Base-by-base conservation (phyloP, 1,140 invertebrate species). In the Drosophila athabasca region DNA sequence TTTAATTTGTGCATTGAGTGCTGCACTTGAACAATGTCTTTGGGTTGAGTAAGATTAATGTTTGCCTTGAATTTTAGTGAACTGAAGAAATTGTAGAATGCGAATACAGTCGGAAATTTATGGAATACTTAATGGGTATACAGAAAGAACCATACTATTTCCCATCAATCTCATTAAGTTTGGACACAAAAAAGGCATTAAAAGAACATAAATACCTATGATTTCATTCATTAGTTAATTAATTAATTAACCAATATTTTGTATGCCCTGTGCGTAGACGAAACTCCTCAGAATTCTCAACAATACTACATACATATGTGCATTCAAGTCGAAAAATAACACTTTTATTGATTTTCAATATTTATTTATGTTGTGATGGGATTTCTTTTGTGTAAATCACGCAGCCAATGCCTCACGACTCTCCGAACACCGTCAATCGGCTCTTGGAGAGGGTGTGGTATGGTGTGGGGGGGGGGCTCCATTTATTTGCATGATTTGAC, bases 401-500 rank as follows among this genome's bases (percentile, higher is more conserved):
- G 35, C 31, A 35, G 35, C n/a, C 7, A 13, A 26, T 35, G n/a
- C 51, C 51, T 58, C 64, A 69, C 67, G 67, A 69, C 64, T n/a
- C n/a, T n/a, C n/a, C n/a, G n/a, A n/a, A n/a, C n/a, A n/a, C n/a
- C n/a, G n/a, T 57, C 35, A 11, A 39, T 39, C 35, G 35, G 35
- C 11, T 35, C 8, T 39, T 13, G 35, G 9, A 39, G 31, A 19
- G 69, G 53, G 39, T 66, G 19, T 29, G 17, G n/a, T 49, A 59
- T 46, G 62, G 44, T 46, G 51, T 74, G 80, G 66, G 48, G 79
- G 66, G 67, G 67, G 79, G 79, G 76, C 46, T 59, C 65, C 69
- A 85, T 85, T 85, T 85, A 85, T 82, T 85, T 87, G 82, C 84
- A 85, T 85, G 81, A 85, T 82, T 85, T 88, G 82, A 85, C 82